These are phyloP conservation scores for Ailurus styani DNA, from an alignment of 2,113 vertebrate species.

Conservation along the genomic window DNA sequence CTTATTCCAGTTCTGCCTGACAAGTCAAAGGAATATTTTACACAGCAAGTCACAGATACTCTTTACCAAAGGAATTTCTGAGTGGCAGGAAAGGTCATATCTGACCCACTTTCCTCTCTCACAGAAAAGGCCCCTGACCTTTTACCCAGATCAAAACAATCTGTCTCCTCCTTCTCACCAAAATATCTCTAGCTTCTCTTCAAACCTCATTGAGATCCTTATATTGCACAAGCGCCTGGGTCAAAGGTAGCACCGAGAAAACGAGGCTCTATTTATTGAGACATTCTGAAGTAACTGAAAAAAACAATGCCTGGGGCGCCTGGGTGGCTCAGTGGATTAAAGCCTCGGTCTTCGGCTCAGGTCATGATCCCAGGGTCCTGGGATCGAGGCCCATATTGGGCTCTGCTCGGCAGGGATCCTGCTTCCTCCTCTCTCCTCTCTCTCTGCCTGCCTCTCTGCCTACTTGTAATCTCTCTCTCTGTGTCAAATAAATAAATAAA, in stretches of 20 bases:
- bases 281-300: background rate
- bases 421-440: too few relatives aligned
- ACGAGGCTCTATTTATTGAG: background rate
- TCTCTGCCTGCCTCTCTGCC: too few relatives aligned
- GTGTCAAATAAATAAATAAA: too few relatives aligned
- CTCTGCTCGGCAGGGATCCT: too few relatives aligned
- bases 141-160: constrained; percentile 32
- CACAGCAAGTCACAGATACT: background rate
- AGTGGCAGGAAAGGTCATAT: background rate
- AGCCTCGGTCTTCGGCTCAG: too few relatives aligned
- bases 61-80: constrained; percentile 33
- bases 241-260: background rate
- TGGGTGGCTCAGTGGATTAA: too few relatives aligned
- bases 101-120: constrained; percentile 12
- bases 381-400: too few relatives aligned
- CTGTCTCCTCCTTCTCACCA: background rate
- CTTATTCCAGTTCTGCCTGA: constrained; percentile 49
- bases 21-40: constrained; percentile 32
- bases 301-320: too few relatives aligned
- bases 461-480: too few relatives aligned
- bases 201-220: background rate
- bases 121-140: background rate
- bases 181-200: background rate
- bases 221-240: background rate
- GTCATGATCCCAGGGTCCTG: too few relatives aligned